phyloP scores from a whole-genome alignment of 2,797 vertebrate species.

The Sebastes cheni region DNA sequence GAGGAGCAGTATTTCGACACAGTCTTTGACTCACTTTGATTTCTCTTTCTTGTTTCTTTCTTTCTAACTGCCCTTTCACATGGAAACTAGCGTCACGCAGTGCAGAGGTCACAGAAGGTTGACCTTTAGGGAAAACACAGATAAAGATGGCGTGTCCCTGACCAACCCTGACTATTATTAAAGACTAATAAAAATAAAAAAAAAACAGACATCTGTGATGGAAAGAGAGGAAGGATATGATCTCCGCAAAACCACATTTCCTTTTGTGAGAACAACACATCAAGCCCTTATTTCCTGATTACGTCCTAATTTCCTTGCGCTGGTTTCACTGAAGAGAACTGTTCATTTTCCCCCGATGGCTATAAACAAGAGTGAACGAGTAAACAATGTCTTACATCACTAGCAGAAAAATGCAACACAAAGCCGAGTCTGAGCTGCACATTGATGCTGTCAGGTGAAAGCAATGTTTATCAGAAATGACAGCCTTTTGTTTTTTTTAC shows the following conservation, averaged over 20 bases:
- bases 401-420: background rate
- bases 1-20: background rate
- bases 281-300: slow-evolving; percentile 34
- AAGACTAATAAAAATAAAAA: background rate
- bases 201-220: background rate
- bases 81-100: background rate
- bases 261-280: background rate
- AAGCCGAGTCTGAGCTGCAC: background rate
- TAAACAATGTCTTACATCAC: slow-evolving; percentile 9
- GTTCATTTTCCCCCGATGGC: slow-evolving; percentile 28
- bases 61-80: background rate
- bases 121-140: background rate
- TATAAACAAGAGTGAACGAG: background rate
- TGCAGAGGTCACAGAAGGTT: background rate
- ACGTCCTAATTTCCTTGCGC: slow-evolving; percentile 10
- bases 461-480: background rate
- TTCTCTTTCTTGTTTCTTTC: background rate
- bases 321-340: background rate
- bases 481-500: background rate
- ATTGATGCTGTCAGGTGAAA: background rate
- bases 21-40: background rate
- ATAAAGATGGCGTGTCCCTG: background rate
- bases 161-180: background rate
- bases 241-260: background rate
- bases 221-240: background rate